A percentile compares a stretch with the other conserved stretches of the same genome.
Evolutionary conservation across 2,113 vertebrate genomes (phyloP).

Genomic region (Condylura cristata): DNA sequence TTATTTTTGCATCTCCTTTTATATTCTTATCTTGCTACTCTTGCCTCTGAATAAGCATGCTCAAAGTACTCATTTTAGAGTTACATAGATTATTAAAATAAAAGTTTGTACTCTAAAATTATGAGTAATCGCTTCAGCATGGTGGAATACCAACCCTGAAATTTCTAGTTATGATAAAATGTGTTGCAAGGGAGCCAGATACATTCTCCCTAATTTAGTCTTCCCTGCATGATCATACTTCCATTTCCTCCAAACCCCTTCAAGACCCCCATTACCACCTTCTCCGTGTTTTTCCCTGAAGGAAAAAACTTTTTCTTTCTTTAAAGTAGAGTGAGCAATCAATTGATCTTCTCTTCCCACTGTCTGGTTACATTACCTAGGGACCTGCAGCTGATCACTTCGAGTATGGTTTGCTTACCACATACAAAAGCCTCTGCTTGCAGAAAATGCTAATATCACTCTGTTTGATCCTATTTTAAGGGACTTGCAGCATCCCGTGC

Average conservation of each 20-base stretch:
- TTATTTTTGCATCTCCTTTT: neutral
- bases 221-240: neutral
- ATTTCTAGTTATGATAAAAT: neutral
- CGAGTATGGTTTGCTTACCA: constrained; percentile 36
- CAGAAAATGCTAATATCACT: constrained; percentile 17
- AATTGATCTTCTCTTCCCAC: constrained; percentile 52
- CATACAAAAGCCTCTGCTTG: neutral
- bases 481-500: neutral
- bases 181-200: neutral
- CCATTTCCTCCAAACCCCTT: neutral
- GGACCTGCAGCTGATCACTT: neutral
- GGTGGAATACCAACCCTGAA: neutral
- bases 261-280: neutral
- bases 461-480: constrained; percentile 19
- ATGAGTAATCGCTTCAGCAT: neutral
- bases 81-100: neutral
- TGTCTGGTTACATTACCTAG: constrained; percentile 43
- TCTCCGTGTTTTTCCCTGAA: constrained; percentile 10
- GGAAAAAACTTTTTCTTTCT: constrained; percentile 44
- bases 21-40: neutral
- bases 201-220: neutral
- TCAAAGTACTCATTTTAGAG: neutral
- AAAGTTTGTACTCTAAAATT: neutral
- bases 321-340: constrained; percentile 37
- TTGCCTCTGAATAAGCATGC: neutral